Evolutionary conservation across 64 coral and sea anemone genomes (phyloP), one percentile per base, ranked within the genome.

Genomic region (Catalaphyllia jardinei): DNA sequence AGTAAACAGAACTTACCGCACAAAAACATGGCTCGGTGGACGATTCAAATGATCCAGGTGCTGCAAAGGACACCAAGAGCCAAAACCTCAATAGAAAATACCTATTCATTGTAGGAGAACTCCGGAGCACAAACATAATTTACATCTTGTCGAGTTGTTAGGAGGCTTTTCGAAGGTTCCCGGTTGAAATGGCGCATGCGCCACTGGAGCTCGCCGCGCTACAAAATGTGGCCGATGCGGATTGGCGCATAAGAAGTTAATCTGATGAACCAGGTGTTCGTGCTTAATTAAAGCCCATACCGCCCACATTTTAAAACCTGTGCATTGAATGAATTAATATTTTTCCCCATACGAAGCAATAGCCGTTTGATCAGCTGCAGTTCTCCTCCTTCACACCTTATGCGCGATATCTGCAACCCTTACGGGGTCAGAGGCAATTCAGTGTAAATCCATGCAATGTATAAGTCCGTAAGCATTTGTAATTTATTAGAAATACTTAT

Each of bases 1-100:
- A 4, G 38, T 15, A 14, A 83, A 15, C 30, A 19, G 18, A 19
- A 51, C 83, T 84, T 10, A 94, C 95, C 95, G 93, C 80, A 71
- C 95, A 97, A 75, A 97, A 97, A 54, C 95, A 97, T 72, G 87
- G 87, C 20, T 97, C 95, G 24, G 73, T 72, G 29, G 74, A 92
- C 24, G 73, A 52, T 49, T 78, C 67, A 60, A 73, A 79, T 82
- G 39, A n/a, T 77, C 71, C 57, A 13, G 87, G 92, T n/a, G 28
- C 75, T 18, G 31, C 72, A 25, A 93, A 67, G 78, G 71, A 82
- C 75, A 89, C 39, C 46, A 93, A 77, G 50, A 76, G 87, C 71
- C 72, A 87, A 27, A 93, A 22, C 0, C 55, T 82, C 74, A 93
- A 51, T 69, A 51, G 71, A 84, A 22, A 85, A 71, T 82, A 29